These are phyloP conservation scores for Piliocolobus tephrosceles DNA, from an alignment of 2,113 vertebrate genomes.

Conservation along the genomic window DNA sequence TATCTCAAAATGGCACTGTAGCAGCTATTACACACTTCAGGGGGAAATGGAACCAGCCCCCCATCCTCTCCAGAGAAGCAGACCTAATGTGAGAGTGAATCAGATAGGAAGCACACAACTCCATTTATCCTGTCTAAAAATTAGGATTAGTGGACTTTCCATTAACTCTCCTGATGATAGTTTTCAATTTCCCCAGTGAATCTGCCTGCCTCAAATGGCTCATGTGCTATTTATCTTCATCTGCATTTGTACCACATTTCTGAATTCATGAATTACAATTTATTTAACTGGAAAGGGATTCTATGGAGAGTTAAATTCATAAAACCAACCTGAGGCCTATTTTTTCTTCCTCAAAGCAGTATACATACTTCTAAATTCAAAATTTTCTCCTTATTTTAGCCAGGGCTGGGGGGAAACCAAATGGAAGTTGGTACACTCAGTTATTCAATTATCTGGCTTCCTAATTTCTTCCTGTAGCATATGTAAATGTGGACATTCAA, in stretches of 20 bases:
- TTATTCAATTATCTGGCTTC: background rate
- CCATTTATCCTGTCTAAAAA: conserved; percentile 49
- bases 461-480: background rate
- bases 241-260: conserved; percentile 62
- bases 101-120: background rate
- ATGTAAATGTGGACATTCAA: background rate
- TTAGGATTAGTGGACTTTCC: conserved; percentile 57
- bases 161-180: conserved; percentile 46
- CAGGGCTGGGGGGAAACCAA: background rate
- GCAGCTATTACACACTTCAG: background rate
- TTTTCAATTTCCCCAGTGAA: conserved; percentile 58
- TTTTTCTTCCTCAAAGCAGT: background rate
- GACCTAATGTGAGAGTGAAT: background rate
- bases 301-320: conserved; percentile 58
- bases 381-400: background rate
- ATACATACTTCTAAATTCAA: background rate
- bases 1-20: conserved; percentile 15
- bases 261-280: conserved; percentile 76
- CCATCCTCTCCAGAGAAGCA: background rate
- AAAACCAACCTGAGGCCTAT: conserved; percentile 25
- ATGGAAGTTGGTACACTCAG: background rate
- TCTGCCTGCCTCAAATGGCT: conserved; percentile 49
- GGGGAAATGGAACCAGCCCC: background rate
- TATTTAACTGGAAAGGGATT: conserved; percentile 60
- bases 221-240: conserved; percentile 70